Percentiles rank a stretch among this genome's conserved stretches.
Evolutionary conservation across 1,140 invertebrate species (phyloP).

Genomic region (Cyphomyrmex costatus): DNA sequence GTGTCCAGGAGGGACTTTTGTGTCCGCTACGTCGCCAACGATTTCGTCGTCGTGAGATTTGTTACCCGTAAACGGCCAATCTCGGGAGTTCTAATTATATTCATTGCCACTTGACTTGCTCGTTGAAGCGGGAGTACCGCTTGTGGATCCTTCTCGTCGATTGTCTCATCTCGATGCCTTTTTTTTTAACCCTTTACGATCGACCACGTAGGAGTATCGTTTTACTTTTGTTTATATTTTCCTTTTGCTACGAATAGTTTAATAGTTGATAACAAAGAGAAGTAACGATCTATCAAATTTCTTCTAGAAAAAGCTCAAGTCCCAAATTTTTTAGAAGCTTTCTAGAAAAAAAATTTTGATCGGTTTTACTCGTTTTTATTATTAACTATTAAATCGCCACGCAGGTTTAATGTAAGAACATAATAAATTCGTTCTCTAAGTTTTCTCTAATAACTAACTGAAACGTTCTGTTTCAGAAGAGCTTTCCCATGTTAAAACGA

Average conservation of each 20-base stretch:
- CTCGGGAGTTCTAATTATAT: slow-evolving; percentile 25
- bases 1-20: slow-evolving; percentile 69
- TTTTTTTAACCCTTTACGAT: background rate
- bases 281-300: too few relatives aligned
- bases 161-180: background rate
- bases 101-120: slow-evolving; percentile 10
- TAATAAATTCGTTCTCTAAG: background rate
- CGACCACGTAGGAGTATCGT: background rate
- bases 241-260: background rate
- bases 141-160: background rate
- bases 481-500: background rate
- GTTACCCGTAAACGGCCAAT: slow-evolving; percentile 47
- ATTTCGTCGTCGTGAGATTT: slow-evolving; percentile 50
- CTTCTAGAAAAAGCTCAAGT: too few relatives aligned
- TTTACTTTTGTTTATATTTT: background rate
- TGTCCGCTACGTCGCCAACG: slow-evolving; percentile 25
- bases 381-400: background rate
- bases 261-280: background rate
- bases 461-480: background rate
- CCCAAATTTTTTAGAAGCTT: background rate
- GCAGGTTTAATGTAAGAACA: background rate
- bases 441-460: background rate
- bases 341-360: background rate
- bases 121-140: background rate
- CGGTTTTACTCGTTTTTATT: background rate